Percentiles rank a stretch among this genome's conserved stretches.
Conservation (phyloP, 2,888 invertebrate genomes). For the Allophyes oxyacanthae region DNA sequence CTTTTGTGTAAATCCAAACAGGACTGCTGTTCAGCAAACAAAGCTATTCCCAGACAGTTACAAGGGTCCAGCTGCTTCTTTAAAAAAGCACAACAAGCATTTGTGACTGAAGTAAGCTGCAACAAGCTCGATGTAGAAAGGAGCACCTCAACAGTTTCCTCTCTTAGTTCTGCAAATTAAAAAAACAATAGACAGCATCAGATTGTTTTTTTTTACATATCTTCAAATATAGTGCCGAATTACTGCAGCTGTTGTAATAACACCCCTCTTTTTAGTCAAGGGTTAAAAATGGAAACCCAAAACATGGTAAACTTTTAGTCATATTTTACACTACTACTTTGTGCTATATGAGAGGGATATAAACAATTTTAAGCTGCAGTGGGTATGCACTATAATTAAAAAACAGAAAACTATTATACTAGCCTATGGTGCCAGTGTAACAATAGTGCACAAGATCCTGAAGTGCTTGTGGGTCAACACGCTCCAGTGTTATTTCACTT, state of each 20-base stretch:
- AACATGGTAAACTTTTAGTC: no score
- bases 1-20: constrained; percentile 94
- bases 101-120: constrained; percentile 95
- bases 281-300: no score
- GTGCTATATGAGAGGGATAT: no score
- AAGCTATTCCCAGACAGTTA: constrained; percentile 97
- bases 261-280: no score
- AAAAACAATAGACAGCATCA: constrained; percentile 18
- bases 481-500: constrained; percentile 94
- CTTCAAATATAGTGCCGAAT: constrained; percentile 28
- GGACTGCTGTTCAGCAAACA: constrained; percentile 97
- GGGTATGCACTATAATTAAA: constrained; percentile 8
- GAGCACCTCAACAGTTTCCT: constrained; percentile 97
- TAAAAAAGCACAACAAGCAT: constrained; percentile 96
- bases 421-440: constrained; percentile 94
- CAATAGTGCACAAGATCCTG: constrained; percentile 96
- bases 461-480: constrained; percentile 96
- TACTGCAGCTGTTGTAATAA: constrained; percentile 21
- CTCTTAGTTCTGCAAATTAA: constrained; percentile 92
- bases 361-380: constrained; percentile 11
- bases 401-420: constrained; percentile 24
- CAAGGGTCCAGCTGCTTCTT: constrained; percentile 97
- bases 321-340: no score
- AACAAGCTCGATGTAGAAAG: constrained; percentile 96
- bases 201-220: constrained; percentile 6